Evolutionary conservation across 2,888 invertebrate genomes (phyloP), one percentile per base, ranked within the genome.

Genomic region (Harmothoe impar): DNA sequence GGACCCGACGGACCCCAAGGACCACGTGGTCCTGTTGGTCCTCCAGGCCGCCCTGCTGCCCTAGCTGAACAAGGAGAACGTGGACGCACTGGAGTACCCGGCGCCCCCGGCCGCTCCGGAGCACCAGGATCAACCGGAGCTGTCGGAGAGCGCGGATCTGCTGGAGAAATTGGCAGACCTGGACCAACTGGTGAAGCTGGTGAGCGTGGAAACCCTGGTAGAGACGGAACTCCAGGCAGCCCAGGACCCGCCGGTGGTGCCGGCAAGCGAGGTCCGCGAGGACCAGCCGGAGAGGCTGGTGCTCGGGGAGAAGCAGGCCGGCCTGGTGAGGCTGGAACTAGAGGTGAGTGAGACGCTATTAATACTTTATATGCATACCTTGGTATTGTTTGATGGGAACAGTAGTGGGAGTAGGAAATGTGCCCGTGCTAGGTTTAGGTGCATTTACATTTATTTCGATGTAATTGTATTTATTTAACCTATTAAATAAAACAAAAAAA

Each of bases 231-330:
- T 15, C 35, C 72, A 43, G 91, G 91, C 35, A 51, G 10, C 15
- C 33, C 54, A 56, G 91, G 91, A 29, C 7, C 68, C 23, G 51
- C 84, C 20, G 92, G 92, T 33, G 29, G n/a, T 54, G 25, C 91
- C 20, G 92, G 92, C 31, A n/a, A 81, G 33, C 68, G 68, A 17
- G 92, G 92, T 72, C 51, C 72, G 54, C 89, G 93, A 93, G 94
- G 94, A 54, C 92, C 92, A 56, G 23, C 85, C 33, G 91, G 91
- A 43, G 56, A 33, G 43, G 31, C 77, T 52, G 90, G 90, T 31
- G 35, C 81, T 12, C 33, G 81, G 0, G 81, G 81, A 33, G 77
- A 77, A 43, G 43, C 43, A 43, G 43, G 43, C 43, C 43, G 43
- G 5, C 43, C 43, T 43, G 43, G 43, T 7, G 43, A 43, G 10